phyloP scores from a whole-genome alignment of 2,888 invertebrate species.

The Habroteleia sp. region DNA sequence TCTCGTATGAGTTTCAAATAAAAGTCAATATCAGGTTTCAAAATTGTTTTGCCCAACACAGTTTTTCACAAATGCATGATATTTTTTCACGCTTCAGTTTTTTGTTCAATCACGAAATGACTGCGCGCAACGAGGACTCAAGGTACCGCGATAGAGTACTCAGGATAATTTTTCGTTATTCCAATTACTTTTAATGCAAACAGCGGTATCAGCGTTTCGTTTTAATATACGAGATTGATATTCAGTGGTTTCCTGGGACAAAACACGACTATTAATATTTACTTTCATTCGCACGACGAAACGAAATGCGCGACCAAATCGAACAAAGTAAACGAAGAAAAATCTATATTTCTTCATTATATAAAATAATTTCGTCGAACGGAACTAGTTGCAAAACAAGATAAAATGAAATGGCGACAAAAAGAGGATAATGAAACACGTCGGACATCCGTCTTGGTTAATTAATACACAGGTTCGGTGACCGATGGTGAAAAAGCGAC shows the following conservation, averaged over 20 bases:
- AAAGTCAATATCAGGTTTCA: no score
- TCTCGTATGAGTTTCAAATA: no score
- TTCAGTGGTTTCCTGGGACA: conserved; percentile 1
- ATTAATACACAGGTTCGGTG: conserved; percentile 30
- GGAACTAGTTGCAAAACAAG: neutral
- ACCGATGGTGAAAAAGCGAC: conserved; percentile 23
- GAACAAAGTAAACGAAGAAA: conserved; percentile 2
- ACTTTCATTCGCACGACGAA: conserved; percentile 5
- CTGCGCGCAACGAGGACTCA: neutral
- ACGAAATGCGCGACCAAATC: neutral
- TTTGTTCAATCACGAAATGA: conserved; percentile 14
- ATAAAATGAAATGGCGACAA: neutral
- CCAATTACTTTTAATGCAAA: conserved; percentile 27
- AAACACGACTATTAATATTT: conserved; percentile 28
- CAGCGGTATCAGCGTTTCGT: conserved; percentile 9
- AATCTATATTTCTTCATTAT: neutral
- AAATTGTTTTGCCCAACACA: no score
- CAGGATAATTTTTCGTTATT: conserved; percentile 13
- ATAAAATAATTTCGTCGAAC: conserved; percentile 8
- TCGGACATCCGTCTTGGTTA: conserved; percentile 28
- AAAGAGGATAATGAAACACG: neutral
- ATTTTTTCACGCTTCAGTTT: neutral
- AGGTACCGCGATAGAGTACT: neutral
- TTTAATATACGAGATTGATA: conserved; percentile 19
- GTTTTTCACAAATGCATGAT: no score